phyloP scores from a whole-genome alignment of 2,888 invertebrate genomes.

The Diarsia brunnea region DNA sequence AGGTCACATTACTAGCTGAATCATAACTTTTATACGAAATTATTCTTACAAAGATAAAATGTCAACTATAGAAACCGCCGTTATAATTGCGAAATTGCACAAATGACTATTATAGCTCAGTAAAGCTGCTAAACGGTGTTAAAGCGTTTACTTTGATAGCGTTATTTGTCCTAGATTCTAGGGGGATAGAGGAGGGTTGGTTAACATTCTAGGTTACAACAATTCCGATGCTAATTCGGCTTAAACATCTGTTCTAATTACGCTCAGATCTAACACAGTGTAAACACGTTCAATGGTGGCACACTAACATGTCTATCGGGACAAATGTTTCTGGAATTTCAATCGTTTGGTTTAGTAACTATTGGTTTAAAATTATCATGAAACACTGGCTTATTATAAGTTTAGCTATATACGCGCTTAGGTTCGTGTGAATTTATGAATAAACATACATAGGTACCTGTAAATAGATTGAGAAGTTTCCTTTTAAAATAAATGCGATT shows the following conservation, averaged over 20 bases:
- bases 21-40: background rate
- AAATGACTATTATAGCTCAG: conserved; percentile 12
- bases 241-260: conserved; percentile 15
- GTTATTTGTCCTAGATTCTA: conserved; percentile 7
- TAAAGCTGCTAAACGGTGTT: background rate
- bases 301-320: background rate
- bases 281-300: background rate
- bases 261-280: background rate
- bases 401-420: background rate
- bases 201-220: conserved; percentile 20
- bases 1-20: background rate
- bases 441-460: background rate
- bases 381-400: background rate
- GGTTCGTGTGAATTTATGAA: background rate
- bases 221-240: conserved; percentile 24
- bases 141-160: conserved; percentile 10
- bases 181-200: background rate
- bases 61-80: conserved; percentile 18
- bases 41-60: conserved; percentile 19
- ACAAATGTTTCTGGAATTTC: background rate
- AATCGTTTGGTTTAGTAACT: background rate
- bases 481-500: background rate
- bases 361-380: background rate
- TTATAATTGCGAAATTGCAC: background rate
- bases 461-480: background rate